Conservation (phyloP, 2,797 vertebrate species). For the Cheirogaleus major region DNA sequence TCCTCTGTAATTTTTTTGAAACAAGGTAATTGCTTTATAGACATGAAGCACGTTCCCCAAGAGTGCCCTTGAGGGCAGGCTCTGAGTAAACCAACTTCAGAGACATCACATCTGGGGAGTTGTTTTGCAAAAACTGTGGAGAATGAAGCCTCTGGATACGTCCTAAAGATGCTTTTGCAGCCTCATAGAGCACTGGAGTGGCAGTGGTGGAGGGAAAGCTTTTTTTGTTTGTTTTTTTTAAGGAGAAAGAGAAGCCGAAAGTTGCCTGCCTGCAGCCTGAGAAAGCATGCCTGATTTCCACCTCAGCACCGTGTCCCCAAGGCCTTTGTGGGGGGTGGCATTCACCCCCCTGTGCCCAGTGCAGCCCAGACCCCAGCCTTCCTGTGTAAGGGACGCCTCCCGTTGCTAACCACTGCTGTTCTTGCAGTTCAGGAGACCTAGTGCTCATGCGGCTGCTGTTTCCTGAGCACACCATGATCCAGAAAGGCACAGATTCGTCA, state of each 20-base stretch:
- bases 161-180: neutral
- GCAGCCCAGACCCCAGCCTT: conserved; percentile 48
- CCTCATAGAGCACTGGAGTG: neutral
- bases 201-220: neutral
- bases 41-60: neutral
- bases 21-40: neutral
- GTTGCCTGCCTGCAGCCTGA: neutral
- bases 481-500: conserved; percentile 70
- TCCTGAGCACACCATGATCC: conserved; percentile 81
- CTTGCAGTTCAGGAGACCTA: conserved; percentile 42
- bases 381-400: conserved; percentile 15
- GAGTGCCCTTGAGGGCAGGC: accelerated
- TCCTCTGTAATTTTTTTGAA: neutral
- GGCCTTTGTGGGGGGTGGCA: neutral
- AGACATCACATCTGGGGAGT: neutral
- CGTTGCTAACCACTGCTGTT: conserved; percentile 27
- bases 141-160: neutral
- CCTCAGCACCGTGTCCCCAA: neutral
- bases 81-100: neutral
- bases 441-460: conserved; percentile 68
- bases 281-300: neutral
- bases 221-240: neutral
- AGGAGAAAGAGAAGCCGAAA: neutral
- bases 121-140: neutral
- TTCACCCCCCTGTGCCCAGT: neutral